Base-by-base conservation (phyloP, 2,888 invertebrate species). In the Stenodema calcarata region DNA sequence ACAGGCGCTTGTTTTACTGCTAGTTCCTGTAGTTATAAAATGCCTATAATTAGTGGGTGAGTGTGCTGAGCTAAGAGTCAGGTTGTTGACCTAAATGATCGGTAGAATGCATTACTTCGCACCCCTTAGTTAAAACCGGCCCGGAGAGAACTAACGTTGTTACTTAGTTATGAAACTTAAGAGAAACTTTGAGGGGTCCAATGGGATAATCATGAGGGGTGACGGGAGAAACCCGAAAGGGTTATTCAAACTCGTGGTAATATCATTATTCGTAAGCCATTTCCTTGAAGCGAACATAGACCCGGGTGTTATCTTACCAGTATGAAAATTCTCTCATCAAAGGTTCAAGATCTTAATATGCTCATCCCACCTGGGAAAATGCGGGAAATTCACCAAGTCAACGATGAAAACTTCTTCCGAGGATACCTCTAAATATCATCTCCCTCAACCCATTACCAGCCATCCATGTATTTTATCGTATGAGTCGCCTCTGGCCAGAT, bases 81-180 rank as follows among this genome's bases (percentile, higher is more conserved):
- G 73, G 73, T 73, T 73, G 30, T 73, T 73, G 73, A 73, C 73
- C 73, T n/a, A 73, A 73, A 73, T 54, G 54, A n/a, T 73, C 28
- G 73, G 73, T 73, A 12, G 73, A 73, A 73, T 73, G 73, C 30
- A 73, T 73, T 73, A 73, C 4, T 73, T 73, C 73, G 73, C 73
- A 35, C 73, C 73, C 73, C 30, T 73, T 12, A 73, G 73, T 73
- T 23, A 73, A 73, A n/a, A 4, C 73, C 7, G 28, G 7, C 73
- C 6, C 30, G 2, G 73, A 28, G 28, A 30, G 73, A 30, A 73
- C 1, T 73, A 73, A 73, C 73, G 73, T 73, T 4, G 73, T 73
- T 73, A 73, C 2, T n/a, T 28, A 73, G 73, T 28, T 73, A 28
- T 35, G 30, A 30, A 4, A 73, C 73, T 73, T 73, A 12, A 12